Percentiles rank a stretch among this genome's conserved stretches.
Conservation (phyloP, 2,797 vertebrate genomes). For the Scomberomorus guttatus region DNA sequence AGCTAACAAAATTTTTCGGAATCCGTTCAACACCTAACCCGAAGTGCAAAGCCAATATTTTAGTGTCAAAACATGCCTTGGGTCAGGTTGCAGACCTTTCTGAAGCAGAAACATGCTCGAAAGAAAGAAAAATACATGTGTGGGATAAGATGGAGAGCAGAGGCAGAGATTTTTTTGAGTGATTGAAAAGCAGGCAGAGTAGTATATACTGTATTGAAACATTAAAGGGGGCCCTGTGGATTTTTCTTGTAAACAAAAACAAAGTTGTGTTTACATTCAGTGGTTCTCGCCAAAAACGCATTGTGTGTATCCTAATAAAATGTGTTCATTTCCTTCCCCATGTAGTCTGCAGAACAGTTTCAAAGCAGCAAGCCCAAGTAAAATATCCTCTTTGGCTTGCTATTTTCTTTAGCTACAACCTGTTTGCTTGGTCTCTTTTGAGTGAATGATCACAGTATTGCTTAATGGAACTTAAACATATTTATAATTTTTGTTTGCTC, state of each 20-base stretch:
- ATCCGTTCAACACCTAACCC: background rate
- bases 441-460: background rate
- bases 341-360: background rate
- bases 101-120: conserved; percentile 4
- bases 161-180: background rate
- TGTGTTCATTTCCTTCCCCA: too few species aligned
- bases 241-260: too few species aligned
- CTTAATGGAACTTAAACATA: background rate
- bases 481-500: background rate
- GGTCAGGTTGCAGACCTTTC: background rate
- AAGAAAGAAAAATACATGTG: background rate
- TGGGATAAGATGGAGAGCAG: background rate
- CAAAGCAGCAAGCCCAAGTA: background rate
- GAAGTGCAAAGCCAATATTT: background rate
- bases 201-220: too few species aligned
- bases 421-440: background rate
- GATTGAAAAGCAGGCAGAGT: background rate
- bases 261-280: too few species aligned
- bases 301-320: too few species aligned
- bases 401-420: background rate
- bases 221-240: background rate
- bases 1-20: background rate
- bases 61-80: background rate
- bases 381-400: background rate
- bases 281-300: too few species aligned